Percentiles rank a stretch among this genome's conserved stretches.
Evolutionary conservation across 2,888 invertebrate species (phyloP).

Genomic region (Leptinotarsa peninsularis): DNA sequence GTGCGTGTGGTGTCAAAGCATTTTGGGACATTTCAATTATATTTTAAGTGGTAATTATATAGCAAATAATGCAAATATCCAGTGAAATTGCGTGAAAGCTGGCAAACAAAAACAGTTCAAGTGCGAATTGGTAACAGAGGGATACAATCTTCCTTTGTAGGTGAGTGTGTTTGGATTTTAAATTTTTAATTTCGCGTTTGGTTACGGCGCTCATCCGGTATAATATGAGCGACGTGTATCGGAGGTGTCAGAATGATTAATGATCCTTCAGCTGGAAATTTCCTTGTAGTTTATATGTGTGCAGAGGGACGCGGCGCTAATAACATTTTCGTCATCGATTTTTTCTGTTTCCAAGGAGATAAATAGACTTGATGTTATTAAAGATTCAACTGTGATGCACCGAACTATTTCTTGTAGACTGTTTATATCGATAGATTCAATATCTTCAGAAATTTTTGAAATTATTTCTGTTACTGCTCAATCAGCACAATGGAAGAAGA

Average conservation of each 20-base stretch:
- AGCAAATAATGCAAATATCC: neutral
- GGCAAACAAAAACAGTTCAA: neutral
- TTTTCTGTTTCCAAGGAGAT: neutral
- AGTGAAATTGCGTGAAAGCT: slow-evolving; percentile 18
- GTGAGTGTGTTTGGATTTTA: slow-evolving; percentile 18
- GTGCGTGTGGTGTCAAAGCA: neutral
- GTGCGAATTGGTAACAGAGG: neutral
- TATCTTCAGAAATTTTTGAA: too few species aligned
- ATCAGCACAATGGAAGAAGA: too few species aligned
- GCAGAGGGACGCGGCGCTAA: neutral
- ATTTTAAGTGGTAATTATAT: neutral
- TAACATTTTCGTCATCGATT: slow-evolving; percentile 15
- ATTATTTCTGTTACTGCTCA: too few species aligned
- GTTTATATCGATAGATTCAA: too few species aligned
- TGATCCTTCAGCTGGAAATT: slow-evolving; percentile 9
- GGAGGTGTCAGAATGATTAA: slow-evolving; percentile 19
- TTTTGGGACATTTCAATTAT: neutral
- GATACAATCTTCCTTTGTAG: slow-evolving; percentile 5
- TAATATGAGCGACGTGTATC: neutral
- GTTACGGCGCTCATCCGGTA: slow-evolving; percentile 16
- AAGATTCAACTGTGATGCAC: neutral
- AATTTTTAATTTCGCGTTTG: neutral
- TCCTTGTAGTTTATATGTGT: slow-evolving; percentile 15
- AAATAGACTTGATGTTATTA: neutral
- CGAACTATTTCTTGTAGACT: too few species aligned